These are phyloP conservation scores for Oryzias sinensis DNA, from an alignment of 2,797 vertebrate species.

Conservation along the genomic window DNA sequence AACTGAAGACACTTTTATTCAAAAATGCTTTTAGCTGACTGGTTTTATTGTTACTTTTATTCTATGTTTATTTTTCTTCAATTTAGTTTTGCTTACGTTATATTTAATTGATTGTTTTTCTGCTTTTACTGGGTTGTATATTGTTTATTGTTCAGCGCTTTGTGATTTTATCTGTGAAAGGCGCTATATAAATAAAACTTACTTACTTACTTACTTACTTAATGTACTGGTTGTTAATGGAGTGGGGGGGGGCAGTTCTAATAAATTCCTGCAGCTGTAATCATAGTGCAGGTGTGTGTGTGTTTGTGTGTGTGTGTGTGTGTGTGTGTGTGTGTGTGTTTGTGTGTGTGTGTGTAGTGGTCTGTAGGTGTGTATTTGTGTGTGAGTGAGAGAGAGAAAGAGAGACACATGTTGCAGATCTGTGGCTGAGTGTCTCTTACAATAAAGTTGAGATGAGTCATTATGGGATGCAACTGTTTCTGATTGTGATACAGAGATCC, in stretches of 20 bases:
- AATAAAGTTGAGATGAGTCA: conserved; percentile 52
- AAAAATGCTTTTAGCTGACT: too few species aligned
- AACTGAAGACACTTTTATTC: too few species aligned
- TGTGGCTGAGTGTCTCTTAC: conserved; percentile 34
- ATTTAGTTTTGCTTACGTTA: too few species aligned
- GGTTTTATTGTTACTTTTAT: too few species aligned
- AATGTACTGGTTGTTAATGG: conserved; percentile 74
- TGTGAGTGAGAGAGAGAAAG: conserved; percentile 46
- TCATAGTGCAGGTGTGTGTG: conserved; percentile 66
- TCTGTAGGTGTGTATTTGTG: conserved; percentile 46
- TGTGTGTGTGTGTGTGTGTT: conserved; percentile 59
- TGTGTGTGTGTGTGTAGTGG: conserved; percentile 71
- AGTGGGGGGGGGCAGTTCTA: conserved; percentile 74
- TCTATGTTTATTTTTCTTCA: too few species aligned
- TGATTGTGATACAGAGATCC: conserved; percentile 42
- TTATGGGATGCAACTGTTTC: conserved; percentile 38
- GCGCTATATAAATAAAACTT: too few species aligned
- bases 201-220: too few species aligned
- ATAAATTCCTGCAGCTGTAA: conserved; percentile 81
- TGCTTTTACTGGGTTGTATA: too few species aligned
- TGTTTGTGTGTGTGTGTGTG: conserved; percentile 60
- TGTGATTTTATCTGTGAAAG: too few species aligned
- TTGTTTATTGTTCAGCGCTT: too few species aligned
- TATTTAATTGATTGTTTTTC: too few species aligned
- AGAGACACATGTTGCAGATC: conserved; percentile 34